Percentiles rank a stretch among this genome's conserved stretches.
Conservation (phyloP, 2,888 invertebrate genomes). For the Pseudococcus viburni region DNA sequence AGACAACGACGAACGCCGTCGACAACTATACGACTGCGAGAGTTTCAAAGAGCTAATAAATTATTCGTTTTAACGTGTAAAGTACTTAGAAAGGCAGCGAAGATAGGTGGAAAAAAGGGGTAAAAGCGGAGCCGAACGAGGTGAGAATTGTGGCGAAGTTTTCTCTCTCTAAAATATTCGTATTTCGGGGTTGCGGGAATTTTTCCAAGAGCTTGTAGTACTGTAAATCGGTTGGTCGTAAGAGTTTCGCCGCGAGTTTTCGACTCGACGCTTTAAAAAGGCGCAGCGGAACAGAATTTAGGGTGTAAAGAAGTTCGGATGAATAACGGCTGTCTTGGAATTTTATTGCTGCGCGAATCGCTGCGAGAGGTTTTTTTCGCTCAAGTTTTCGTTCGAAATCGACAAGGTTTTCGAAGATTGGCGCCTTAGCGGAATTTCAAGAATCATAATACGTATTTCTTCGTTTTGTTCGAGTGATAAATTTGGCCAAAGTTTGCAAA, state of each 20-base stretch:
- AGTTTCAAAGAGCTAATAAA: slow-evolving; percentile 39
- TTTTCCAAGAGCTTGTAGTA: slow-evolving; percentile 9
- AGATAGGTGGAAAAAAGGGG: slow-evolving; percentile 1
- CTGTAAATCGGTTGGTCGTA: background rate
- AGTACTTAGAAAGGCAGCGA: slow-evolving; percentile 8
- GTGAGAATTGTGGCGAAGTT: slow-evolving; percentile 26
- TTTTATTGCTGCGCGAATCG: slow-evolving; percentile 21
- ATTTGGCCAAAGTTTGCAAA: background rate
- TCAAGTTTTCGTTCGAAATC: background rate
- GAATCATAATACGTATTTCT: background rate
- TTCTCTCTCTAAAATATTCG: slow-evolving; percentile 13
- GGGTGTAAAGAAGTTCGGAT: background rate
- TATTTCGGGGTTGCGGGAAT: background rate
- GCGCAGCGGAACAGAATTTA: background rate
- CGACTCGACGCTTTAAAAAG: background rate
- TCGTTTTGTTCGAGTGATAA: background rate
- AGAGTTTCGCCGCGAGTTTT: background rate
- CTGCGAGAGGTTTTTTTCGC: background rate
- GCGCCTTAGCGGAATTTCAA: background rate
- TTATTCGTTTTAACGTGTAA: slow-evolving; percentile 44
- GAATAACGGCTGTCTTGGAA: slow-evolving; percentile 1
- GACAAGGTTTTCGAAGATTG: background rate
- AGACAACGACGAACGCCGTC: background rate
- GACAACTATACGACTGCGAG: background rate
- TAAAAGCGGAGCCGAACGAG: background rate